A percentile compares a stretch with the other conserved stretches of the same genome.
phyloP scores from a whole-genome alignment of 2,113 vertebrate species.

The Malurus melanocephalus region DNA sequence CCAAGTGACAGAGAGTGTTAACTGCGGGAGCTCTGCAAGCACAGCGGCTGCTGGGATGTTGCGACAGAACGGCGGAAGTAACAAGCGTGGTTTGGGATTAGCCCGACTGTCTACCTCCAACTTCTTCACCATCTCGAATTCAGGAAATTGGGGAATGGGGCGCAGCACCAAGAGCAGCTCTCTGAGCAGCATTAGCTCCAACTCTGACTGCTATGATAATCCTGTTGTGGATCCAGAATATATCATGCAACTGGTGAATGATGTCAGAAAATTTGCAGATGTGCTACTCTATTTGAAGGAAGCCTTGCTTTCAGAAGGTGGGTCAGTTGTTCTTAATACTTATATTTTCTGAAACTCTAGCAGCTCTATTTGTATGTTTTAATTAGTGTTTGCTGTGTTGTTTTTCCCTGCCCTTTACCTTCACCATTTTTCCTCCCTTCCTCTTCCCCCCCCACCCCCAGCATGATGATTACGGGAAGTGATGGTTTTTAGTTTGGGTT shows the following conservation, averaged over 20 bases:
- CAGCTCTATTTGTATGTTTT: background rate
- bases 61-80: constrained; percentile 83
- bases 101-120: constrained; percentile 74
- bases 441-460: background rate
- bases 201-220: constrained; percentile 72
- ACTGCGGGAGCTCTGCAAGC: constrained; percentile 58
- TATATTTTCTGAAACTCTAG: background rate
- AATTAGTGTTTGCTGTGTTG: background rate
- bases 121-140: constrained; percentile 73
- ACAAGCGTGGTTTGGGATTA: constrained; percentile 78
- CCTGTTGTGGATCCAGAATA: constrained; percentile 85
- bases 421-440: background rate
- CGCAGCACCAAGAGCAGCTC: constrained; percentile 78
- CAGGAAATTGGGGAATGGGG: constrained; percentile 81
- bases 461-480: constrained; percentile 28
- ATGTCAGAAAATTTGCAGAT: constrained; percentile 91
- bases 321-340: constrained; percentile 41
- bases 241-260: constrained; percentile 92
- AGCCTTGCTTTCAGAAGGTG: constrained; percentile 86
- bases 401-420: background rate
- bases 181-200: constrained; percentile 76
- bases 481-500: constrained; percentile 16
- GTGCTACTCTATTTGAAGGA: constrained; percentile 91
- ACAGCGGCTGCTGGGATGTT: constrained; percentile 81
- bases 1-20: constrained; percentile 47